These are phyloP conservation scores for Nyctibius grandis DNA, from an alignment of 2,797 vertebrate species.

Conservation along the genomic window DNA sequence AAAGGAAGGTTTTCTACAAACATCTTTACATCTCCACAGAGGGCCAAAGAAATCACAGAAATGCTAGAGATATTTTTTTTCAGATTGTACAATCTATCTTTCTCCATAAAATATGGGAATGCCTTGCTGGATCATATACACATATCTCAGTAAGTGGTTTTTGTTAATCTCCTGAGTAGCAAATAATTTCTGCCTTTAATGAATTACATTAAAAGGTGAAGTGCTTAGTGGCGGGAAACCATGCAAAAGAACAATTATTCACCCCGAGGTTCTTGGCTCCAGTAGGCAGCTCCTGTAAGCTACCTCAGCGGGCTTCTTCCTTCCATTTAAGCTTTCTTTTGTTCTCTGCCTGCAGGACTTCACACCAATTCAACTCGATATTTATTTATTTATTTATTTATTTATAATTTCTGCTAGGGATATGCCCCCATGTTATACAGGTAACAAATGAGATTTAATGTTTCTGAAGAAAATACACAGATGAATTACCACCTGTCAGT, in stretches of 20 bases:
- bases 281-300: background rate
- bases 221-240: background rate
- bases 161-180: background rate
- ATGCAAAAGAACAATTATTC: background rate
- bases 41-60: conserved; percentile 21
- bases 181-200: conserved; percentile 33
- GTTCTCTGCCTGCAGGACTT: background rate
- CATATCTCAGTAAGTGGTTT: background rate
- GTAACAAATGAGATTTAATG: background rate
- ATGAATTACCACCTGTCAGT: background rate
- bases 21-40: background rate
- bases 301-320: background rate
- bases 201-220: conserved; percentile 22
- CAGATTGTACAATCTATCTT: background rate
- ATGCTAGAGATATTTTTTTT: background rate
- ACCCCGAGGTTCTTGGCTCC: background rate
- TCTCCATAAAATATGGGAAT: background rate
- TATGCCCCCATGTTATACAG: background rate
- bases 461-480: background rate
- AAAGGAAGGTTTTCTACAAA: conserved; percentile 6
- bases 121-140: background rate
- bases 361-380: background rate
- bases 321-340: background rate
- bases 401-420: background rate
- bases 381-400: background rate